Percentiles rank a stretch among this genome's conserved stretches.
Conservation (phyloP, 2,888 invertebrate genomes). For the Malacosoma neustria region DNA sequence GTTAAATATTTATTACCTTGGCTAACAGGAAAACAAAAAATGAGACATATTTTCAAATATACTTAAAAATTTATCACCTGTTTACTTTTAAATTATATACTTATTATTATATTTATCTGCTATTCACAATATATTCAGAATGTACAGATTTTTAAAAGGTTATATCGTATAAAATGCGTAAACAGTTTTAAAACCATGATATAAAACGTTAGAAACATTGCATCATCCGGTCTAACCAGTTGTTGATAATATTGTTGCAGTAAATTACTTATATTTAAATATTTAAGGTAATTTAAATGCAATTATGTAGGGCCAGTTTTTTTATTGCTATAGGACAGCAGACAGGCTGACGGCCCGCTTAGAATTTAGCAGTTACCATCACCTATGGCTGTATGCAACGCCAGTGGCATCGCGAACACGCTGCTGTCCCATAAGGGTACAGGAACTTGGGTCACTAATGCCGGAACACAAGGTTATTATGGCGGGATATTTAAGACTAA, state of each 20-base stretch:
- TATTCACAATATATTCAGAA: too few species aligned
- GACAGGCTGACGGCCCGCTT: neutral
- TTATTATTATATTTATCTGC: too few species aligned
- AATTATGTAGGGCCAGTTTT: neutral
- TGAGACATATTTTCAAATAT: too few species aligned
- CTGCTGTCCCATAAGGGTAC: neutral
- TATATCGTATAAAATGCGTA: slow-evolving; percentile 15
- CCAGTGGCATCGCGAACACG: neutral
- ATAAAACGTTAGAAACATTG: slow-evolving; percentile 34
- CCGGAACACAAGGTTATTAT: too few species aligned
- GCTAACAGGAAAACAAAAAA: too few species aligned
- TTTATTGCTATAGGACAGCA: neutral
- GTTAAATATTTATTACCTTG: too few species aligned
- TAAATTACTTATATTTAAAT: slow-evolving; percentile 2
- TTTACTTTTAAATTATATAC: too few species aligned
- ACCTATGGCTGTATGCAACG: neutral
- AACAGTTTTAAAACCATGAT: slow-evolving; percentile 28
- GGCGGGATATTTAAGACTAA: too few species aligned
- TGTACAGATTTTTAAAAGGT: neutral
- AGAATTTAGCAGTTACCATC: neutral
- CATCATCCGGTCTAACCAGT: slow-evolving; percentile 48
- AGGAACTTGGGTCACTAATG: too few species aligned
- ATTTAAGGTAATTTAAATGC: slow-evolving; percentile 12
- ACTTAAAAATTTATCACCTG: too few species aligned
- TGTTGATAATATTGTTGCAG: slow-evolving; percentile 9